Percentiles rank a stretch among this genome's conserved stretches.
Conservation (phyloP, 1,140 invertebrate genomes). For the Drosophila nebulosa region DNA sequence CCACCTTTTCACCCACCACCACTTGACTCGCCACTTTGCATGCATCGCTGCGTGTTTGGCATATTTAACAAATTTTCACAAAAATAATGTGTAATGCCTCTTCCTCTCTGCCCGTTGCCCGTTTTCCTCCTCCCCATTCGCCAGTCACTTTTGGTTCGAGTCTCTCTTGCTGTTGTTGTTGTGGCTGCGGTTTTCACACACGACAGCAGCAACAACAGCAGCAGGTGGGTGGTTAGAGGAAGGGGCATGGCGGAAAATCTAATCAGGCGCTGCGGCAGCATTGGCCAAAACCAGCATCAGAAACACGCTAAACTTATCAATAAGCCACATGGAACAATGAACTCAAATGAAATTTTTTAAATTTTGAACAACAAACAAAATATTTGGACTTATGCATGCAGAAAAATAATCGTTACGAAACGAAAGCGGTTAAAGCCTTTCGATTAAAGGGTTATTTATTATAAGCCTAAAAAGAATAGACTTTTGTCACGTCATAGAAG, state of each 20-base stretch:
- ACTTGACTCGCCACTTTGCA: conserved; percentile 64
- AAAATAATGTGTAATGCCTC: conserved; percentile 72
- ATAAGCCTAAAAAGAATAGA: no score
- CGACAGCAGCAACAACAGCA: background rate
- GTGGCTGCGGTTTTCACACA: conserved; percentile 57
- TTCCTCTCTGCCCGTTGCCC: background rate
- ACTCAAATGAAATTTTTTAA: conserved; percentile 37
- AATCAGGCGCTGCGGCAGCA: conserved; percentile 75
- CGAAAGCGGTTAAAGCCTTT: no score
- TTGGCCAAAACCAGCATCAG: conserved; percentile 28
- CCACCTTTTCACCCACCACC: background rate
- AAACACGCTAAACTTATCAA: conserved; percentile 50
- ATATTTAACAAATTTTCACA: conserved; percentile 79
- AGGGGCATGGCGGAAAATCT: conserved; percentile 53
- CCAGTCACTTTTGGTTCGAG: background rate
- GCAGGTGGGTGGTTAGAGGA: conserved; percentile 2
- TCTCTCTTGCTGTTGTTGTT: conserved; percentile 19
- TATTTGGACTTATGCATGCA: no score
- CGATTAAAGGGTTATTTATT: no score
- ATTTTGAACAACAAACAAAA: background rate
- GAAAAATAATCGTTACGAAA: no score
- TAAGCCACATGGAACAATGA: conserved; percentile 37
- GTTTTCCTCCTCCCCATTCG: background rate
- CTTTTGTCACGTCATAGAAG: no score
- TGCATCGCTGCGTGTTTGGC: conserved; percentile 77